Evolutionary conservation across 2,888 invertebrate genomes (phyloP).

Genomic region (Scaeva pyrastri): DNA sequence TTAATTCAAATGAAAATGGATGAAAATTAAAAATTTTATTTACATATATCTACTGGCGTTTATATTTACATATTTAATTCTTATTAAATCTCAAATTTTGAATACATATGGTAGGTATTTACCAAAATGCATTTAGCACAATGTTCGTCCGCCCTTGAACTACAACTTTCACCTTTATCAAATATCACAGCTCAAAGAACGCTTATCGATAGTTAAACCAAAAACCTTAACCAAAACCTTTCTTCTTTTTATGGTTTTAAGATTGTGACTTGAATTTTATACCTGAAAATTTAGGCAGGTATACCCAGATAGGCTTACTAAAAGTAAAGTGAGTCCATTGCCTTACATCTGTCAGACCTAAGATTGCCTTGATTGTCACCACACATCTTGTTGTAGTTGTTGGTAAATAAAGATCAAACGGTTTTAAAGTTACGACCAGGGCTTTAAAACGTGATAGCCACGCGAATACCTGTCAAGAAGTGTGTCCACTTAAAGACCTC

Average conservation of each 20-base stretch:
- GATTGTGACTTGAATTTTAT: neutral
- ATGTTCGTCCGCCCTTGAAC: slow-evolving; percentile 29
- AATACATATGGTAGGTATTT: too few relatives aligned
- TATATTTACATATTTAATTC: too few relatives aligned
- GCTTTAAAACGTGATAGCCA: slow-evolving; percentile 18
- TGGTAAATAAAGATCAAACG: slow-evolving; percentile 40
- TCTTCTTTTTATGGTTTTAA: neutral
- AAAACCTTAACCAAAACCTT: too few relatives aligned
- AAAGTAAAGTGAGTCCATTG: neutral
- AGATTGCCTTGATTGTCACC: neutral
- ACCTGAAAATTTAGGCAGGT: neutral
- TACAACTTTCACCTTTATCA: slow-evolving; percentile 16
- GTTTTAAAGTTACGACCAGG: neutral
- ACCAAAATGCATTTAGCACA: neutral
- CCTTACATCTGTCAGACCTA: neutral
- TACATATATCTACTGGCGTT: too few relatives aligned
- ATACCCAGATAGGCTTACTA: neutral
- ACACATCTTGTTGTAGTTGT: too few relatives aligned
- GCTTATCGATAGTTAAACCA: neutral
- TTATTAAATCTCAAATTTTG: too few relatives aligned
- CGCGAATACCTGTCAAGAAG: slow-evolving; percentile 18
- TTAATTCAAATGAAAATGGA: too few relatives aligned
- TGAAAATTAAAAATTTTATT: too few relatives aligned
- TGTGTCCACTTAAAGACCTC: slow-evolving; percentile 9
- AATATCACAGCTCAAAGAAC: neutral